Base-by-base conservation (phyloP, 1,140 invertebrate genomes). In the Metopolophium dirhodum region DNA sequence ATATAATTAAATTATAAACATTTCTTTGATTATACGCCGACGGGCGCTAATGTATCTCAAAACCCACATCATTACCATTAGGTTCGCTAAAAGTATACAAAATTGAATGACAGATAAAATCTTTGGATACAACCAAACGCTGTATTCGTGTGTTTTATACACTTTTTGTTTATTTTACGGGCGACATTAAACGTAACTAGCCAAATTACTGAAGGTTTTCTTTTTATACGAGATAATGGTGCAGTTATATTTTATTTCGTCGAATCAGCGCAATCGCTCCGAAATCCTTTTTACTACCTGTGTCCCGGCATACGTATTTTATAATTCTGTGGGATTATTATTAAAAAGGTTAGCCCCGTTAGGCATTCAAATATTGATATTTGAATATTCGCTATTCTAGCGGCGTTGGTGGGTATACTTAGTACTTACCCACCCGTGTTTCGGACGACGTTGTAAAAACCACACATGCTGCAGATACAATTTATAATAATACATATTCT, bases 41-140 rank as follows among this genome's bases (percentile, higher is more conserved):
- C 49, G 22, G 11, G 37, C 51, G 49, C 35, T 89, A 77, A 77
- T 77, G 61, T 77, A n/a, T 77, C 61, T 68, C 30, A 68, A 68
- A 68, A 14, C 61, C 61, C 61, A 77, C 61, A 77, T 77, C 18
- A 77, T 77, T 77, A 77, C 61, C 61, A 18, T 18, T 18, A 77
- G 61, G 61, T 47, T n/a, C 30, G 26, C 85, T 9, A 88, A 88
- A 88, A 51, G 51, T 88, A 51, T 35, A 88, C 11, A 77, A 77
- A 77, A 77, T 77, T n/a, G 61, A 77, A 77, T n/a, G n/a, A 41
- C n/a, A 88, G 86, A 88, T 88, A 88, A 35, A n/a, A 49, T 88
- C 86, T 20, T 35, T 2, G 1, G 30, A 77, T 35, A 77, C n/a
- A 88, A 88, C 47, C 11, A 49, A 88, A 49, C 30, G 30, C 47